Conservation (phyloP, 1,140 invertebrate species). For the Trichonephila clavata region DNA sequence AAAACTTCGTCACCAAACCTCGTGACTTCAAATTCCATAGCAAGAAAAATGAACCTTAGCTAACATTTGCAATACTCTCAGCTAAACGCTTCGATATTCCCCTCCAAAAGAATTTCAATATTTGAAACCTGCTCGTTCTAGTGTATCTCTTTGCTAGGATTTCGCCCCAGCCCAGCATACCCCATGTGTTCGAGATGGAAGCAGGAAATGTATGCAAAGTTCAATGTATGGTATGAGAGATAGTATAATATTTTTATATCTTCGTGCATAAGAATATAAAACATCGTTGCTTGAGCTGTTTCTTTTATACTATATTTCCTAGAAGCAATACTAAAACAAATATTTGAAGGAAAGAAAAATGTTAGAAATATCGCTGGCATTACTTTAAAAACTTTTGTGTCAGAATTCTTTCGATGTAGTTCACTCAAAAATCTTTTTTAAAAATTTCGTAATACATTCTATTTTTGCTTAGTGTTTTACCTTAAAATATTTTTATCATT, state of each 20-base stretch:
- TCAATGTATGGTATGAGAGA: background rate
- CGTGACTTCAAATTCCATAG: background rate
- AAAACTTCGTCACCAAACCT: background rate
- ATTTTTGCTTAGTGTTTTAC: too few relatives aligned
- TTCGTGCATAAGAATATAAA: background rate
- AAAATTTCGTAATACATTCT: too few relatives aligned
- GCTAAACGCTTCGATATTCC: conserved; percentile 10
- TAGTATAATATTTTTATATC: conserved; percentile 1
- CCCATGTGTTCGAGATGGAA: background rate
- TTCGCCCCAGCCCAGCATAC: background rate
- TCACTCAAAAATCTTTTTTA: too few relatives aligned
- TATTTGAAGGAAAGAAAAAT: too few relatives aligned
- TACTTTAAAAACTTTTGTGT: too few relatives aligned
- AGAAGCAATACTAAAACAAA: too few relatives aligned
- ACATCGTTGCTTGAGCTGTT: background rate
- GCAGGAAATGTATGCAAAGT: background rate
- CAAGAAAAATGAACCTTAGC: background rate
- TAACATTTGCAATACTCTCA: conserved; percentile 34
- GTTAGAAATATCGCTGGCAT: too few relatives aligned
- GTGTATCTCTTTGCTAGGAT: background rate
- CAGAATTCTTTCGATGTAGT: too few relatives aligned
- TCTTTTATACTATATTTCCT: too few relatives aligned
- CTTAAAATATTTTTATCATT: too few relatives aligned
- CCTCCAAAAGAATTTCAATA: conserved; percentile 26
- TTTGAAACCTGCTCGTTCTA: conserved; percentile 29